Base-by-base conservation (phyloP, 1,140 invertebrate species). In the Drosophila athabasca region DNA sequence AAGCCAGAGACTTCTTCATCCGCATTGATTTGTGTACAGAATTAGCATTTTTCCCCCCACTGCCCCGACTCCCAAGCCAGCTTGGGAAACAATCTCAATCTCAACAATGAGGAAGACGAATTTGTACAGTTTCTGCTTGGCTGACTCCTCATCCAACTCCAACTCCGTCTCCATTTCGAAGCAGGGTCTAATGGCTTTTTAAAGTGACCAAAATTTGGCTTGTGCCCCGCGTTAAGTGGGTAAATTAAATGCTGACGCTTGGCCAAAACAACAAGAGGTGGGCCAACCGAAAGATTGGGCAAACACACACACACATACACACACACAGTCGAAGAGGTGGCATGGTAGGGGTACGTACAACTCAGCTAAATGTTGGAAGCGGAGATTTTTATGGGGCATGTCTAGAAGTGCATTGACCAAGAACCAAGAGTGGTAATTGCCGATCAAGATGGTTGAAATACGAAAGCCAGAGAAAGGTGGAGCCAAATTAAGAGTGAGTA, bases 171-270 rank as follows among this genome's bases (percentile, higher is more conserved):
- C n/a, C 51, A 22, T 31, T 45, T 54, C 57, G 50, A 76, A 68
- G 62, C 68, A 76, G 64, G 57, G 54, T 75, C 74, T 82, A 78
- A 85, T 85, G 69, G 68, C 39, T 67, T 61, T 80, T 68, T 75
- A 87, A 85, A 85, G 78, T 82, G 82, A 81, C 81, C 82, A 82
- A 87, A 87, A 87, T 78, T 74, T 85, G 77, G 64, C 77, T 69
- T 85, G 81, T 85, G 78, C 57, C 68, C 52, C 53, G 48, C 67
- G 52, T 46, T 35, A 60, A 50, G 31, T 53, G 41, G 35, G 22
- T 57, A 51, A 53, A 61, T 55, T 62, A 85, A 85, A 73, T 64
- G 65, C 45, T 58, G 48, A 59, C 64, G 45, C 68, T 84, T 79
- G 70, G 62, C 60, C 13, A 43, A 19, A 19, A 19, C 17, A 19